A percentile compares a stretch with the other conserved stretches of the same genome.
Conservation (phyloP, 2,888 invertebrate genomes). For the Protodeltote pygarga region DNA sequence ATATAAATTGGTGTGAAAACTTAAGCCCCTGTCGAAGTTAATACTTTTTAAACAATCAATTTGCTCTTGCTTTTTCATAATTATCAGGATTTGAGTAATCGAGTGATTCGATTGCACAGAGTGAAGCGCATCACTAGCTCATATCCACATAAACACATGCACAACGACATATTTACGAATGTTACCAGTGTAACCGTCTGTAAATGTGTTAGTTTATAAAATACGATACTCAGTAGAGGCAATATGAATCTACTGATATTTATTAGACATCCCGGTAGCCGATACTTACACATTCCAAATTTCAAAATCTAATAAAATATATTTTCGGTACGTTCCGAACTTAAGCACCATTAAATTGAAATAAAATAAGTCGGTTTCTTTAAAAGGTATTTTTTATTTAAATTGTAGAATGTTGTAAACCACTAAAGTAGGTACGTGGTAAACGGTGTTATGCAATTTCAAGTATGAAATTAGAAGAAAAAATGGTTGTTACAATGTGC, state of each 20-base stretch:
- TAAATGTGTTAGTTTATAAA: conserved; percentile 37
- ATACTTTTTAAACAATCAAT: conserved; percentile 9
- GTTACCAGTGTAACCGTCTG: conserved; percentile 38
- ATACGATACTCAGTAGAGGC: conserved; percentile 18
- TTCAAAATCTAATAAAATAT: conserved; percentile 34
- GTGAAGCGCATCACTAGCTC: conserved; percentile 38
- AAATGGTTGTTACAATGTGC: conserved; percentile 42
- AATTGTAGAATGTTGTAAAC: conserved; percentile 48
- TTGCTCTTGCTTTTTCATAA: conserved; percentile 27
- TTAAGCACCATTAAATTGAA: conserved; percentile 45
- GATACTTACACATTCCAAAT: conserved; percentile 24
- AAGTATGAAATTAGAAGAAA: conserved; percentile 54
- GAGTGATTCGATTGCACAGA: conserved; percentile 10
- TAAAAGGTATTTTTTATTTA: conserved; percentile 54
- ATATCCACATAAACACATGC: conserved; percentile 35
- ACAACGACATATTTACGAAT: conserved; percentile 57
- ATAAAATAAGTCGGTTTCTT: conserved; percentile 48
- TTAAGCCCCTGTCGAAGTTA: conserved; percentile 32
- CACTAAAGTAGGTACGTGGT: conserved; percentile 63
- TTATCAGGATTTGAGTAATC: too few species aligned
- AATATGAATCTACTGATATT: conserved; percentile 34
- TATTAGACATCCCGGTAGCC: conserved; percentile 39
- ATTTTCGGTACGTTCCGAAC: conserved; percentile 27
- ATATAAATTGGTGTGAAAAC: conserved; percentile 19
- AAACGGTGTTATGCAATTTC: conserved; percentile 56